Percentiles rank a stretch among this genome's conserved stretches.
These are phyloP conservation scores for Sparidentex hasta DNA, from an alignment of 2,797 vertebrate species.

Conservation along the genomic window DNA sequence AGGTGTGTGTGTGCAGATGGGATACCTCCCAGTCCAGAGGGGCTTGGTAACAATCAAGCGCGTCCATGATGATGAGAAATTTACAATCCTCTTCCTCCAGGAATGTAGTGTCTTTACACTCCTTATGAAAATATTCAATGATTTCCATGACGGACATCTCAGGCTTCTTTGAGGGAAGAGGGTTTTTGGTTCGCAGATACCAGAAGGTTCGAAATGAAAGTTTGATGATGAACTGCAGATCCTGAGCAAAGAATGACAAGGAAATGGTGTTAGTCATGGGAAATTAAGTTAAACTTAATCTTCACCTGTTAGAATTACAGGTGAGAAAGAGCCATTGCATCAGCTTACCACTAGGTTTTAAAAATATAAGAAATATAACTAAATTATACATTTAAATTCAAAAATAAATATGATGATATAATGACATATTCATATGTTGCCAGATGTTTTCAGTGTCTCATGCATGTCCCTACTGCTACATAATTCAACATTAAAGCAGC, in stretches of 20 bases:
- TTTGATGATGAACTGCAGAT: conserved; percentile 83
- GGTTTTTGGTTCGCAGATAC: conserved; percentile 37
- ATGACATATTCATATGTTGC: too few species aligned
- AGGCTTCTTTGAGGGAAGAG: not conserved
- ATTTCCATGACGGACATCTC: conserved; percentile 71
- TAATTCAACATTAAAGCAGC: not conserved
- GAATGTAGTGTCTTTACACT: conserved; percentile 55
- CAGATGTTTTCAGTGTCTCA: too few species aligned
- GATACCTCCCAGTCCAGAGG: conserved; percentile 79
- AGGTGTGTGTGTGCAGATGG: conserved; percentile 11
- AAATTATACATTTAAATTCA: too few species aligned
- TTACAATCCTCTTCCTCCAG: conserved; percentile 69
- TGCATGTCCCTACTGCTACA: not conserved
- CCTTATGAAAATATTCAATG: conserved; percentile 59
- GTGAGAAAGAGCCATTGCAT: not conserved
- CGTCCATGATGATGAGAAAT: conserved; percentile 82
- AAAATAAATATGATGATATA: too few species aligned
- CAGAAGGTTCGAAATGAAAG: conserved; percentile 72
- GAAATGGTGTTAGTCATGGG: not conserved
- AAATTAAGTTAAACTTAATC: not conserved
- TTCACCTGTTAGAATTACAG: too few species aligned
- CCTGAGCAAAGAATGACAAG: conserved; percentile 54
- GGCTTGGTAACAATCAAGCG: conserved; percentile 75
- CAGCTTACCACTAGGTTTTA: too few species aligned
- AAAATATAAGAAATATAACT: too few species aligned